Base-by-base conservation (phyloP, 2,888 invertebrate species). In the Tenodera sinensis region DNA sequence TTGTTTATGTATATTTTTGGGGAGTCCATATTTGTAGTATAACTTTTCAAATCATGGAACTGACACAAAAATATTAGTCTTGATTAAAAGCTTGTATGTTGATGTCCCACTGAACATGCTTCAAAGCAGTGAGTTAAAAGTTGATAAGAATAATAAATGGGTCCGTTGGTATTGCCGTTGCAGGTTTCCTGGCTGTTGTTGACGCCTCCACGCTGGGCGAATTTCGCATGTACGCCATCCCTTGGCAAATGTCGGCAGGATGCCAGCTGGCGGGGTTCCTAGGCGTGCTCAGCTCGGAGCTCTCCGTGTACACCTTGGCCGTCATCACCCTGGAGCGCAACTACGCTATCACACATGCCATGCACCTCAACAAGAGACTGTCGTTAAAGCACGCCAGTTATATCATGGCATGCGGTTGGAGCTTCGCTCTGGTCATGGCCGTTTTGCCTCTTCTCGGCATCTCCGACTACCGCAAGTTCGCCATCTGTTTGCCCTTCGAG, bases 311-410 rank as follows among this genome's bases (percentile, higher is more conserved):
- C 94, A 99, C 99, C 4, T 94, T 99, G 92, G 98, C 99, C 3
- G 98, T 99, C 89, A 99, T 99, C 92, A 99, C 99, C 0, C 94
- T 99, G 92, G 99, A 99, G 93, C 95, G 99, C 42, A 98, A 98
- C 94, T 99, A 99, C 94, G 99, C 99, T 91, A 99, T 99, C 93
- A 99, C 98, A 2, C 98, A 99, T 94, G 99, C 99, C 89, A 98
- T 99, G 97, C 98, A 99, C 93, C 95, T 99, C 90, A 99, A 99
- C 94, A 98, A 98, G 93, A 95, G 95, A 25, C 94, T 99, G n/a
- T 97, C 98, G 0, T 94, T 99, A 91, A 96, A 97, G 83, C 98
- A 98, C 94, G 98, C 99, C 6, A 97, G 97, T 88, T 97, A 96
- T 92, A 98, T 98, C 90, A 99, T 99, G 98, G 95, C 96, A 27